Conservation (phyloP, 2,797 vertebrate genomes). For the Bryconaethiops microstoma region DNA sequence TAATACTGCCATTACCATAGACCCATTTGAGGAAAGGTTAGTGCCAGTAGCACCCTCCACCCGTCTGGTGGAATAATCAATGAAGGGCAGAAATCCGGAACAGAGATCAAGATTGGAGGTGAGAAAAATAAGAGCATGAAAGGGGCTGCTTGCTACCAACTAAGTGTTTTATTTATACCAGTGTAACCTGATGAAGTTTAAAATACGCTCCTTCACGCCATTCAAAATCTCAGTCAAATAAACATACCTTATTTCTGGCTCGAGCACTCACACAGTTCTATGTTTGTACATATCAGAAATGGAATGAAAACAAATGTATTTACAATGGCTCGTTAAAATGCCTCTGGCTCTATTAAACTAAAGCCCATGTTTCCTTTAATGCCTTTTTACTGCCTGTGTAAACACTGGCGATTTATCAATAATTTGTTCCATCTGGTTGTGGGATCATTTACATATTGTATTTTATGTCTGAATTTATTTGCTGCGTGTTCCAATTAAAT, state of each 20-base stretch:
- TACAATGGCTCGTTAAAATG: slow-evolving; percentile 33
- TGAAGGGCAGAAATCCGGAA: slow-evolving; percentile 33
- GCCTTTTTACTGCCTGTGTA: not conserved
- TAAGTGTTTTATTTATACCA: slow-evolving; percentile 51
- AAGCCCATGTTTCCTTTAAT: slow-evolving; percentile 1
- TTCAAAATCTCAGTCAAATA: slow-evolving; percentile 41
- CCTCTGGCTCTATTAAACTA: slow-evolving; percentile 19
- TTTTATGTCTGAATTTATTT: slow-evolving; percentile 14
- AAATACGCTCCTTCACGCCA: slow-evolving; percentile 33
- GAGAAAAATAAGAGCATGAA: slow-evolving; percentile 40
- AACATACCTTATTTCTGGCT: slow-evolving; percentile 53
- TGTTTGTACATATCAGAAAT: slow-evolving; percentile 40
- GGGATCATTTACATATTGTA: not conserved
- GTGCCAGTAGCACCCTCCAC: slow-evolving; percentile 31
- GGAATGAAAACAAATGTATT: slow-evolving; percentile 39
- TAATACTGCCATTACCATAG: slow-evolving; percentile 44
- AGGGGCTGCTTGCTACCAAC: slow-evolving; percentile 49
- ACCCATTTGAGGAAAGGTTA: slow-evolving; percentile 36
- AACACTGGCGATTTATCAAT: slow-evolving; percentile 15
- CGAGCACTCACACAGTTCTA: not conserved
- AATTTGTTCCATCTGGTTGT: slow-evolving; percentile 3
- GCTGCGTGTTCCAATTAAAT: slow-evolving; percentile 16
- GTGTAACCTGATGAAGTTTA: slow-evolving; percentile 59
- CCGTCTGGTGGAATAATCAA: slow-evolving; percentile 55
- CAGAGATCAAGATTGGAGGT: slow-evolving; percentile 48